Conservation (phyloP, 1,140 invertebrate species). For the Papilio machaon region DNA sequence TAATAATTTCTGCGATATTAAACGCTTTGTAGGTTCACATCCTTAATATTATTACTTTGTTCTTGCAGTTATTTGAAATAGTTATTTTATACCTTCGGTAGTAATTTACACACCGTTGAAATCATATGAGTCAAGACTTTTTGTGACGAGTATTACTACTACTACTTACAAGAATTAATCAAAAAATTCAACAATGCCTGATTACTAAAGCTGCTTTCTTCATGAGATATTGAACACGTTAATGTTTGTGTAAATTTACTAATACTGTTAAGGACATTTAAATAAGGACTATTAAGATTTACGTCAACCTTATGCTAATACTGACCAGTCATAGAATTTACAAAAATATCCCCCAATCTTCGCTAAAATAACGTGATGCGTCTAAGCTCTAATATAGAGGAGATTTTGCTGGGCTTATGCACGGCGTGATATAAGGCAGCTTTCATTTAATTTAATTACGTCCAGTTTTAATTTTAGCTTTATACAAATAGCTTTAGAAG, state of each 20-base stretch:
- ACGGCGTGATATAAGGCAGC: slow-evolving; percentile 3
- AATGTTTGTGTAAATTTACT: no score
- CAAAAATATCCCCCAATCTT: not conserved
- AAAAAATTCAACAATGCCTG: no score
- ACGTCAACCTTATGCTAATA: not conserved
- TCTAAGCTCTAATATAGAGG: not conserved
- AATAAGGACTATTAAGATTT: no score
- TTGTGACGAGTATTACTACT: not conserved
- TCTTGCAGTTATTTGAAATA: no score
- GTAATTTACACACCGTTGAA: not conserved
- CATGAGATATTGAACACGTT: no score
- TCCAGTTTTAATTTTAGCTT: slow-evolving; percentile 40
- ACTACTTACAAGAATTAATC: no score
- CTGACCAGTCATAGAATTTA: not conserved
- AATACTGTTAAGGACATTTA: no score
- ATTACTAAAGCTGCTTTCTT: no score
- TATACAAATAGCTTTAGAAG: slow-evolving; percentile 42
- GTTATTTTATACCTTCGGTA: not conserved
- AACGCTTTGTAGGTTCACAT: not conserved
- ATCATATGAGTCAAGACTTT: not conserved
- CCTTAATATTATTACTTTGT: not conserved
- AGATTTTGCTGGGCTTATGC: not conserved
- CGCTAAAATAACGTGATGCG: not conserved
- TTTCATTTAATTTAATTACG: slow-evolving; percentile 14
- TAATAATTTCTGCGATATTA: slow-evolving; percentile 4